These are phyloP conservation scores for Elephas maximus DNA, from an alignment of 2,113 vertebrate species.

Conservation along the genomic window DNA sequence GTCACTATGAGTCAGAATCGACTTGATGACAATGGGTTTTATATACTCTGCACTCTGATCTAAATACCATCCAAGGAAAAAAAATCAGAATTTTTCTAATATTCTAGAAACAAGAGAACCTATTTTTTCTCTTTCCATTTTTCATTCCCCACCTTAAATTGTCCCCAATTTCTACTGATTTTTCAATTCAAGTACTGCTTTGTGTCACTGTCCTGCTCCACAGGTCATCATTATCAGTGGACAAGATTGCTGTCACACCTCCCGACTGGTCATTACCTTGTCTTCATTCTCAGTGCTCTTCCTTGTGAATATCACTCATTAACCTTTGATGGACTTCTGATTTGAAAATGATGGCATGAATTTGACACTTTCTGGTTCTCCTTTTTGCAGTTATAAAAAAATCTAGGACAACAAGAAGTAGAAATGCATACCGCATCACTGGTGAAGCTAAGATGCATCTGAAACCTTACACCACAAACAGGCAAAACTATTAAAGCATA, in stretches of 20 bases:
- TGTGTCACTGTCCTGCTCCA: background rate
- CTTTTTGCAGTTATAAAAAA: background rate
- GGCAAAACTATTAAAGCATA: background rate
- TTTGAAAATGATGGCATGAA: background rate
- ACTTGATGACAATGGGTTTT: too few relatives aligned
- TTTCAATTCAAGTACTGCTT: background rate
- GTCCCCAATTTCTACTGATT: background rate
- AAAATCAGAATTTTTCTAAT: background rate
- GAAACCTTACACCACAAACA: background rate
- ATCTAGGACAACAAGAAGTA: background rate
- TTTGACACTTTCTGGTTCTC: background rate
- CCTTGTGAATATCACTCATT: background rate
- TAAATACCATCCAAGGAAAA: background rate
- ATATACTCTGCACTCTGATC: background rate
- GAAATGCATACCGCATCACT: background rate
- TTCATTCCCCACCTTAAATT: background rate
- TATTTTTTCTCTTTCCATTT: background rate
- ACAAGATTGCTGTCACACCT: background rate
- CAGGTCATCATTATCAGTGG: background rate
- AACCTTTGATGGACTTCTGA: background rate
- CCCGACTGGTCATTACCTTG: background rate
- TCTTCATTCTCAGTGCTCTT: background rate
- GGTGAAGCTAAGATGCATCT: background rate
- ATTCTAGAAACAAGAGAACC: background rate
- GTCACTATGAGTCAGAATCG: too few relatives aligned